Percentiles rank a stretch among this genome's conserved stretches.
Conservation (phyloP, 2,888 invertebrate genomes). For the Agrotis puta region DNA sequence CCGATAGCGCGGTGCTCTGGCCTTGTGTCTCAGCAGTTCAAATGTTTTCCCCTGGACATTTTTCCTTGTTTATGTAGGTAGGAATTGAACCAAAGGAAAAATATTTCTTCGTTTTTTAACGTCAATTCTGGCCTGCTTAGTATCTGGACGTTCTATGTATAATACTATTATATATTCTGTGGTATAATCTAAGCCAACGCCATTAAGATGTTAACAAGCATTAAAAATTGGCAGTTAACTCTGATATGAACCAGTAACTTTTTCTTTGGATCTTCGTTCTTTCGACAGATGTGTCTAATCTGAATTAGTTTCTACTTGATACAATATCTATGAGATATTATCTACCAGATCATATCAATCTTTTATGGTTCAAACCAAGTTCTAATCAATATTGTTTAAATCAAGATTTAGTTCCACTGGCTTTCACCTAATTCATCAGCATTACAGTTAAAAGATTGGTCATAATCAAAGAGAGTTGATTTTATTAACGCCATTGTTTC, state of each 20-base stretch:
- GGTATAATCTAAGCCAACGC: not conserved
- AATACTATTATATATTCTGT: too few relatives aligned
- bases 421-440: slow-evolving; percentile 50
- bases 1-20: slow-evolving; percentile 6
- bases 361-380: slow-evolving; percentile 33
- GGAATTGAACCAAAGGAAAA: too few relatives aligned
- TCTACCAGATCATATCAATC: slow-evolving; percentile 33
- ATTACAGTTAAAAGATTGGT: slow-evolving; percentile 17
- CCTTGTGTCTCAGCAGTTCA: not conserved
- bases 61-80: too few relatives aligned
- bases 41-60: too few relatives aligned
- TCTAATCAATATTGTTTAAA: slow-evolving; percentile 47
- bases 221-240: slow-evolving; percentile 37
- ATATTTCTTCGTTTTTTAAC: too few relatives aligned
- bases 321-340: slow-evolving; percentile 21
- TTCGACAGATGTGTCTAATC: slow-evolving; percentile 31
- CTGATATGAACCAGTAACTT: slow-evolving; percentile 31
- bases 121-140: too few relatives aligned
- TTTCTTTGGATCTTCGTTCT: slow-evolving; percentile 35
- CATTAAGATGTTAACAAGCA: slow-evolving; percentile 25
- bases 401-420: slow-evolving; percentile 38
- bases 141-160: too few relatives aligned
- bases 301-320: slow-evolving; percentile 33
- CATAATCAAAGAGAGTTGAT: slow-evolving; percentile 15
- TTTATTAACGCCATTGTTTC: slow-evolving; percentile 26